Evolutionary conservation across 2,888 invertebrate genomes (phyloP), one percentile per base, ranked within the genome.

Genomic region (Trissoscelio sp.): DNA sequence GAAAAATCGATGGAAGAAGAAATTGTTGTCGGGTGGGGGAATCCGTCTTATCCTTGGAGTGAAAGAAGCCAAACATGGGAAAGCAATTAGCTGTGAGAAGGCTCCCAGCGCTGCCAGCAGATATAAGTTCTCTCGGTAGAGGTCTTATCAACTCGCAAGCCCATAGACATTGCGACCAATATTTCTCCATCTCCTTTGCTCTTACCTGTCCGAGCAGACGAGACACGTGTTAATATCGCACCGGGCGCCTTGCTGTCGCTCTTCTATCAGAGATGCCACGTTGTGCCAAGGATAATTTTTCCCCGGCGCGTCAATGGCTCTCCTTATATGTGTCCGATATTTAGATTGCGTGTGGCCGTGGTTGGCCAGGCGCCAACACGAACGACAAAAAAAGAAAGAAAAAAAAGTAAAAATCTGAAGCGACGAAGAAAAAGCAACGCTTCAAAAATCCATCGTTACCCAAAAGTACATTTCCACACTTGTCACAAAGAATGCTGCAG

Each of bases 51-150:
- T 91, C 90, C 90, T 88, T 80, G 82, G 89, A 88, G 88, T 89
- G 89, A 82, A 77, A 53, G 84, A 84, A 85, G 75, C 85, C 86
- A 88, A 83, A 91, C 91, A 91, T 87, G 90, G 90, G 90, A 91
- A 91, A 91, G 89, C 91, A 91, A 91, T 91, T 91, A 91, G 90
- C 88, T 85, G 84, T 85, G 84, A n/a, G 87, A 88, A 87, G 86
- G 87, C 84, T 85, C 85, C 86, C 87, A 87, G 85, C 86, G 87
- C 85, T 84, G 85, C 83, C 83, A 85, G 86, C 85, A 85, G 88
- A 88, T 90, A 91, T 89, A 90, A 89, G 89, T 90, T 87, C 89
- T 88, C 88, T 88, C 42, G 78, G 77, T 62, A 48, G 60, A 64
- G 14, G 72, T 39, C 78, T 83, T 83, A 83, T 83, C 83, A 64